Evolutionary conservation across 2,797 vertebrate genomes (phyloP), one percentile per base, ranked within the genome.

Genomic region (Tokudaia muenninki): DNA sequence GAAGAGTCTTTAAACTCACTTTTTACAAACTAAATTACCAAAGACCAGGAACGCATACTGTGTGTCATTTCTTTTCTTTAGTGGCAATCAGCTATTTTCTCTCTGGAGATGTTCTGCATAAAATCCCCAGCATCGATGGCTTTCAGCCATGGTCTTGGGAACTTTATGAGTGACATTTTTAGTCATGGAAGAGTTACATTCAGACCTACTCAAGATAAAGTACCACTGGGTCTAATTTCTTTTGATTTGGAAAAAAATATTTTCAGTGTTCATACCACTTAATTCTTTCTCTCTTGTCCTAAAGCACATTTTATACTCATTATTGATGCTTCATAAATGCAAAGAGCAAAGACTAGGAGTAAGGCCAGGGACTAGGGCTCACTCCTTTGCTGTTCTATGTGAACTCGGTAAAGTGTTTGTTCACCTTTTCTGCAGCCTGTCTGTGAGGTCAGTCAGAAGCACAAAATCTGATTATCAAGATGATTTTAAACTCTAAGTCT

Each of bases 271-370:
- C 17, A 21, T 78, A 4, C 17, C 84, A 79, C 22, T 70, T 44
- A 59, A 65, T 65, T 87, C 65, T n/a, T 72, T 87, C 65, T 41
- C 26, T 92, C 17, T 90, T 50, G 21, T 74, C 29, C 44, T 86
- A 93, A 83, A 91, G 12, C n/a, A 50, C 1, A 57, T 74, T 94
- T 77, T 44, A 55, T 59, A 91, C 89, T 93, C n/a, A 63, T 87
- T 72, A 79, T 4, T 80, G 57, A 67, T 83, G 9, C 8, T 93
- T 37, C 44, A 37, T 89, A 55, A 89, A 3, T 37, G 7, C 12
- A 70, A 92, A 92, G 52, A 95, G 37, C 19, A 47, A 90, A 17
- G 4, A 0, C 19, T 6, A 19, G 34, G 67, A 59, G 9, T 52
- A 41, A 67, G 6, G 44, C 57, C 61, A 19, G 41, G 12, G 19